Conservation (phyloP, 2,888 invertebrate genomes). For the Pandemis corylana region DNA sequence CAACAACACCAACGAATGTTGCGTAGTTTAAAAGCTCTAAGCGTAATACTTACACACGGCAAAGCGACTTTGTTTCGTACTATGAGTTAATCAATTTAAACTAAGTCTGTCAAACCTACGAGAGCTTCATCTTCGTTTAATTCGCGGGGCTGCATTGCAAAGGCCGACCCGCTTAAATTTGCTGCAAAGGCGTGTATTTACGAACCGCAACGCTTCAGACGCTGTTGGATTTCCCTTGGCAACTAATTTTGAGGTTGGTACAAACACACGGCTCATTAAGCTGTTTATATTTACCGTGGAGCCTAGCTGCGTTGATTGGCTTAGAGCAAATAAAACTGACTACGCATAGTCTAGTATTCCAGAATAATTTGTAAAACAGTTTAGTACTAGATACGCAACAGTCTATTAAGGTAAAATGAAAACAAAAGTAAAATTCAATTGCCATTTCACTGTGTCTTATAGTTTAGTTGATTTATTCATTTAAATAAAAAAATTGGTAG, state of each 20-base stretch:
- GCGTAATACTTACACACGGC: no score
- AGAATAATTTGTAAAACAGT: background rate
- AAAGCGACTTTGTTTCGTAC: background rate
- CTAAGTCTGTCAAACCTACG: background rate
- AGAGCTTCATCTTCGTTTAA: background rate
- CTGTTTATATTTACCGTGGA: conserved; percentile 61
- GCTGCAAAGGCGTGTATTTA: conserved; percentile 31
- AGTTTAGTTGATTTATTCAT: no score
- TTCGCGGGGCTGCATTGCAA: conserved; percentile 9
- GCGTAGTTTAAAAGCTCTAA: no score
- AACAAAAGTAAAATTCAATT: no score
- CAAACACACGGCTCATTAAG: conserved; percentile 69
- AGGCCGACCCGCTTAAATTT: conserved; percentile 27
- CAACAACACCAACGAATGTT: no score
- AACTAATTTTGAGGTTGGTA: conserved; percentile 66
- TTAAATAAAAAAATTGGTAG: no score
- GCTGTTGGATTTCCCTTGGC: conserved; percentile 42
- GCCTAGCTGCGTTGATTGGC: conserved; percentile 39
- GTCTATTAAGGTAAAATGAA: no score
- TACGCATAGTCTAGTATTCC: conserved; percentile 14
- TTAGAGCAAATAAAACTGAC: conserved; percentile 37
- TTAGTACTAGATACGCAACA: background rate
- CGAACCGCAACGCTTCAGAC: conserved; percentile 28
- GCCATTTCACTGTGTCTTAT: no score
- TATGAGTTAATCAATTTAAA: background rate